Evolutionary conservation across 2,113 vertebrate species (phyloP), one percentile per base, ranked within the genome.

Genomic region (Gymnocephalus cernua): DNA sequence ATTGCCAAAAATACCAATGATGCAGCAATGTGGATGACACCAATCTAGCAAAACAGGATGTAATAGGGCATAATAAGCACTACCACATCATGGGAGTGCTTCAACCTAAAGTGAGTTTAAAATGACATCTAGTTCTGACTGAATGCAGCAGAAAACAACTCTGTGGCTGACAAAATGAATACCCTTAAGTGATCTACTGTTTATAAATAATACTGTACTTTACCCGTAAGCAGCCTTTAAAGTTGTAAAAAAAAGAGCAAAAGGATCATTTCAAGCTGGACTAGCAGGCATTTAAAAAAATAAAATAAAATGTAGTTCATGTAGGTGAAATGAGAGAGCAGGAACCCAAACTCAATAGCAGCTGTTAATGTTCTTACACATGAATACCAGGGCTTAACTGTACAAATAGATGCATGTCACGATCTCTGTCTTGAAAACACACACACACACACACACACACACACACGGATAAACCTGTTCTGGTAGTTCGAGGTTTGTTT

Each of bases 401-500:
- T 50, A 56, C 61, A 83, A 83, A 77, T 53, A 58, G 9, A 82
- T 77, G 27, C 41, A 63, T 62, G 78, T 80, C 71, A 78, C 68
- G 65, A 71, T 80, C 74, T 77, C 67, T 21, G 10, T 72, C 53
- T 35, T 74, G 53, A 82, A 75, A 69, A 76, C 62, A 82, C 38
- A 68, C 21, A 57, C 57, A 77, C 65, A 27, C n/a, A 18, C 76
- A 27, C 13, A 27, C 9, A 3, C 32, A 48, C 50, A 27, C 38
- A 72, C 35, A 62, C 54, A 23, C 1, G n/a, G n/a, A n/a, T n/a
- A 11, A 6, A 94, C 92, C 91, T 89, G 92, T 89, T 92, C 79
- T 41, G 77, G 89, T 83, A 82, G 90, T 92, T 88, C 66, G 77
- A 84, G 79, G 81, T 88, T 91, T 93, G 89, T 93, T 92, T 93